These are phyloP conservation scores for Perca flavescens DNA, from an alignment of 2,113 vertebrate species.

Conservation along the genomic window DNA sequence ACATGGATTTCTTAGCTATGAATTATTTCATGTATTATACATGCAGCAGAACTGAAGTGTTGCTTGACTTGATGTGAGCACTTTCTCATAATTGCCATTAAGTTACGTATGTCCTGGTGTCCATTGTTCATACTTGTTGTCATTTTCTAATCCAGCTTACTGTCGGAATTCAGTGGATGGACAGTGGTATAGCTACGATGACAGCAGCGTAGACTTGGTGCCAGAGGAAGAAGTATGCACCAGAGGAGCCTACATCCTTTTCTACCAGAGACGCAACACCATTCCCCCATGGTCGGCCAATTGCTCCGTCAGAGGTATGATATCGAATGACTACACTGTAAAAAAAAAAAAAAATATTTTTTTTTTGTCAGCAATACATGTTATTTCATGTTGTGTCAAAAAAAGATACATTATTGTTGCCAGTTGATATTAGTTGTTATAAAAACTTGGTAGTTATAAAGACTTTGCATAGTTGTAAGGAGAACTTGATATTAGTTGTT, in stretches of 20 bases:
- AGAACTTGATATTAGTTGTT: no score
- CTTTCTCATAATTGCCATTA: not conserved
- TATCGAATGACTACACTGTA: not conserved
- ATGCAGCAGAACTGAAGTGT: not conserved
- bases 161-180: constrained; percentile 93
- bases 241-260: constrained; percentile 94
- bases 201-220: constrained; percentile 90
- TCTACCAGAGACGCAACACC: constrained; percentile 92
- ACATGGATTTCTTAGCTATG: no score
- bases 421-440: no score
- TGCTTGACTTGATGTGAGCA: not conserved
- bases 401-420: no score
- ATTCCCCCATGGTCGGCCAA: constrained; percentile 90
- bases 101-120: not conserved
- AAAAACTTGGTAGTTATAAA: no score
- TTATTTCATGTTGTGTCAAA: no score
- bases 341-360: no score
- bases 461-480: no score
- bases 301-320: constrained; percentile 88
- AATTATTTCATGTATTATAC: not conserved
- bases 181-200: constrained; percentile 94
- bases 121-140: not conserved
- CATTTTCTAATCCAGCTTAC: constrained; percentile 84
- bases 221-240: constrained; percentile 90
- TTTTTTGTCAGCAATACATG: no score